Evolutionary conservation across 2,888 invertebrate species (phyloP).

Genomic region (Halictus quadricinctus): DNA sequence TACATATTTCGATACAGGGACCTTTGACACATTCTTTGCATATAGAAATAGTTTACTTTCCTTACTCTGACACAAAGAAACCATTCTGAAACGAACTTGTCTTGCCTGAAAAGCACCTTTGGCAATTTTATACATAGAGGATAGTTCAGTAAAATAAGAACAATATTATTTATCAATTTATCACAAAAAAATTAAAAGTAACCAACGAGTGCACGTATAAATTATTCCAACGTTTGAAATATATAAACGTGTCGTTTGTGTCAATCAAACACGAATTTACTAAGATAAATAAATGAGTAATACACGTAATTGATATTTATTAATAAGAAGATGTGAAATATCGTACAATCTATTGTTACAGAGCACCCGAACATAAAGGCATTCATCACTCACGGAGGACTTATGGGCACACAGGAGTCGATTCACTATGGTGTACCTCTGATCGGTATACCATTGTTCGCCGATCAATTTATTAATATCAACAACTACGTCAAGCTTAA

Average conservation of each 20-base stretch:
- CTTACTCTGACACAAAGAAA: neutral
- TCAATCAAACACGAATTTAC: too few species aligned
- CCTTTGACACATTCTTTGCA: neutral
- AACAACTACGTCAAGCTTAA: conserved; percentile 68
- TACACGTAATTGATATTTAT: neutral
- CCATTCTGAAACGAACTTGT: neutral
- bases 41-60: neutral
- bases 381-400: conserved; percentile 79
- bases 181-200: neutral
- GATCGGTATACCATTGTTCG: conserved; percentile 78
- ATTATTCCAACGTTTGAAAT: neutral
- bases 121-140: too few species aligned
- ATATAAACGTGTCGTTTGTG: neutral
- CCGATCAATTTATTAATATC: conserved; percentile 77
- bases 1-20: neutral
- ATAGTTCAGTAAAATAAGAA: neutral
- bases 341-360: conserved; percentile 46
- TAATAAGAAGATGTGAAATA: neutral
- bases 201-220: too few species aligned
- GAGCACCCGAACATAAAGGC: conserved; percentile 77
- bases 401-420: conserved; percentile 78
- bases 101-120: neutral
- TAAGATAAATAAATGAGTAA: neutral
- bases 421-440: conserved; percentile 77
- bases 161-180: neutral